phyloP scores from a whole-genome alignment of 2,888 invertebrate species.

The Drosophila helvetica region DNA sequence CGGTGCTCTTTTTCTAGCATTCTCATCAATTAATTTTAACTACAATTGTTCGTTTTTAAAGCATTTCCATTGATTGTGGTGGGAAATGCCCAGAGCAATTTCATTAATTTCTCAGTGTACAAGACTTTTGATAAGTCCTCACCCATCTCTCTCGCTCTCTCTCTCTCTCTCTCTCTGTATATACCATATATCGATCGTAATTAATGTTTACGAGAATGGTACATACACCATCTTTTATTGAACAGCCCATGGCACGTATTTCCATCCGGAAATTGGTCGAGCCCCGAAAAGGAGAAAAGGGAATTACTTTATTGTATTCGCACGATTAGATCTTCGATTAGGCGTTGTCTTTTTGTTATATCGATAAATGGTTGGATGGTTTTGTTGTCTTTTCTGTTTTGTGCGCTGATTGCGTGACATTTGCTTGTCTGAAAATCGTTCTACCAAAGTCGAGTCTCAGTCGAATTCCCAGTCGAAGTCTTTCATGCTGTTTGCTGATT shows the following conservation, averaged over 20 bases:
- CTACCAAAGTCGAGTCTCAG: conserved; percentile 1
- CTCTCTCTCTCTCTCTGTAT: too few species aligned
- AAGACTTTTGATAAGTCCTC: neutral
- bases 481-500: conserved; percentile 22
- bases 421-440: neutral
- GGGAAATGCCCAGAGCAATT: neutral
- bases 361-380: conserved; percentile 2
- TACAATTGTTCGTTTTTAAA: neutral
- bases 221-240: neutral
- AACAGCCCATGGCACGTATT: neutral
- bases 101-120: neutral
- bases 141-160: too few species aligned
- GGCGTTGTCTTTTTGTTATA: neutral
- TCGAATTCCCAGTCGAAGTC: too few species aligned
- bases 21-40: neutral
- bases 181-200: too few species aligned
- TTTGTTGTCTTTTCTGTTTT: neutral
- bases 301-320: conserved; percentile 30
- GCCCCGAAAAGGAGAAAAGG: conserved; percentile 50
- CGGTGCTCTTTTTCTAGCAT: neutral
- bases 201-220: neutral
- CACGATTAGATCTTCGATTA: conserved; percentile 42
- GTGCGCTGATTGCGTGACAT: neutral
- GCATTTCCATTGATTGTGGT: too few species aligned
- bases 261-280: conserved; percentile 67